Conservation (phyloP, 64 coral and sea anemone genomes). For the Pocillopora verrucosa region DNA sequence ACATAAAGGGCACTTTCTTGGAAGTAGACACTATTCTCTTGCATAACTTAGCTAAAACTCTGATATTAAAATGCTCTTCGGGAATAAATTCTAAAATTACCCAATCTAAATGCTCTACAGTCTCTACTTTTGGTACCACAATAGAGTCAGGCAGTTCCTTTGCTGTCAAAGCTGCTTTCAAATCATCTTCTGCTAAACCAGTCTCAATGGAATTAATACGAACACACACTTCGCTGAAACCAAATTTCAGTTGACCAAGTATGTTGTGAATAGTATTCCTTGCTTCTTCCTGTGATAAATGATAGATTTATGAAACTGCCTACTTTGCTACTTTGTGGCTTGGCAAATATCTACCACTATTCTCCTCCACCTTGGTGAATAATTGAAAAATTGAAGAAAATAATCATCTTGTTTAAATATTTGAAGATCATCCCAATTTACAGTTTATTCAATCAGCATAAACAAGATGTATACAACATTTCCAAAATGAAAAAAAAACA, state of each 20-base stretch:
- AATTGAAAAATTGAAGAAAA: no score
- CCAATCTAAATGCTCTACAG: slow-evolving; percentile 83
- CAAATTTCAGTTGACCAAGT: slow-evolving; percentile 76
- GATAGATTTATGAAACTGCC: background rate
- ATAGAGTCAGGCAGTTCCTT: slow-evolving; percentile 69
- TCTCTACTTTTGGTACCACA: slow-evolving; percentile 94
- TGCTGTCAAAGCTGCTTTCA: slow-evolving; percentile 69
- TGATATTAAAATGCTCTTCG: background rate
- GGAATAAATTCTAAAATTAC: slow-evolving; percentile 20
- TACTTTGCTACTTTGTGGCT: no score
- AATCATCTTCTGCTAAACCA: slow-evolving; percentile 90
- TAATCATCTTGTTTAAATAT: no score
- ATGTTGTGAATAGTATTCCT: slow-evolving; percentile 59
- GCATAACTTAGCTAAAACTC: background rate
- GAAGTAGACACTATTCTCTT: background rate
- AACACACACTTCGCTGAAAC: slow-evolving; percentile 84
- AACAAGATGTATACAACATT: no score
- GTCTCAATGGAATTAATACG: slow-evolving; percentile 89
- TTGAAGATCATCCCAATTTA: no score
- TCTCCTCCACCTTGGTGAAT: no score
- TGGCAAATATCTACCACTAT: no score
- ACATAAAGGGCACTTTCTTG: no score
- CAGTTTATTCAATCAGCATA: no score
- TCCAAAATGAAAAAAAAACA: no score
- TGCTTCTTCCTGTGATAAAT: slow-evolving; percentile 70